A percentile compares a stretch with the other conserved stretches of the same genome.
These are phyloP conservation scores for Paracanthobrama guichenoti DNA, from an alignment of 2,113 vertebrate genomes.

Conservation along the genomic window DNA sequence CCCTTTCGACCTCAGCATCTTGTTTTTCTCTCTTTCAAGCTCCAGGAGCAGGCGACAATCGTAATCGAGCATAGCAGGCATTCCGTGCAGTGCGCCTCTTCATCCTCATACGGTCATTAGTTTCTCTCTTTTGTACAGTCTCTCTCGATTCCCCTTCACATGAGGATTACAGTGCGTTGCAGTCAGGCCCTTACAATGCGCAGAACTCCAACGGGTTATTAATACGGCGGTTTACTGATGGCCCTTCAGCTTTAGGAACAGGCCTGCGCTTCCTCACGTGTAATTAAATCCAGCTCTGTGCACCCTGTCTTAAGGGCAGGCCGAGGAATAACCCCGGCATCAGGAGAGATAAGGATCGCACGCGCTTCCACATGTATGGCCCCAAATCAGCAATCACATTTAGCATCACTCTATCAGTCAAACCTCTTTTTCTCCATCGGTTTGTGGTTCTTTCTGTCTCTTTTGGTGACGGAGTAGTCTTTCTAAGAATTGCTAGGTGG, in stretches of 20 bases:
- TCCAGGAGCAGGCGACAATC: slow-evolving; percentile 81
- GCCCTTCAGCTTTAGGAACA: slow-evolving; percentile 80
- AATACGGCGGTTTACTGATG: slow-evolving; percentile 85
- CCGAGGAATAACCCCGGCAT: slow-evolving; percentile 51
- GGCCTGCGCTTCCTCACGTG: slow-evolving; percentile 80
- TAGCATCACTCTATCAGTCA: slow-evolving; percentile 52
- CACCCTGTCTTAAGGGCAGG: slow-evolving; percentile 54
- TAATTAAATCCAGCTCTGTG: slow-evolving; percentile 88
- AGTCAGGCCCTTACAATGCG: slow-evolving; percentile 89
- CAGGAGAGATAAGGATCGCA: slow-evolving; percentile 54
- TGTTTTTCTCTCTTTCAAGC: slow-evolving; percentile 83
- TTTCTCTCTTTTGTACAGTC: slow-evolving; percentile 62
- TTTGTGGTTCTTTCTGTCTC: slow-evolving; percentile 32
- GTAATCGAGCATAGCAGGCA: slow-evolving; percentile 65
- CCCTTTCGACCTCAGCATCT: slow-evolving; percentile 81
- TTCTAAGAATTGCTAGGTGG: slow-evolving; percentile 26
- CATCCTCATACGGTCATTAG: slow-evolving; percentile 31
- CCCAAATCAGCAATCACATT: slow-evolving; percentile 51
- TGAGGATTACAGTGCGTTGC: slow-evolving; percentile 89
- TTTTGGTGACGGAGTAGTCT: neutral
- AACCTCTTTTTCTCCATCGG: neutral
- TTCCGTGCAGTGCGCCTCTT: slow-evolving; percentile 1
- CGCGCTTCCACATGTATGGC: slow-evolving; percentile 31
- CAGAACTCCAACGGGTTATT: slow-evolving; percentile 86
- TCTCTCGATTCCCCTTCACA: slow-evolving; percentile 52